Evolutionary conservation across 2,113 vertebrate genomes (phyloP).

Genomic region (Malurus cyaneus): DNA sequence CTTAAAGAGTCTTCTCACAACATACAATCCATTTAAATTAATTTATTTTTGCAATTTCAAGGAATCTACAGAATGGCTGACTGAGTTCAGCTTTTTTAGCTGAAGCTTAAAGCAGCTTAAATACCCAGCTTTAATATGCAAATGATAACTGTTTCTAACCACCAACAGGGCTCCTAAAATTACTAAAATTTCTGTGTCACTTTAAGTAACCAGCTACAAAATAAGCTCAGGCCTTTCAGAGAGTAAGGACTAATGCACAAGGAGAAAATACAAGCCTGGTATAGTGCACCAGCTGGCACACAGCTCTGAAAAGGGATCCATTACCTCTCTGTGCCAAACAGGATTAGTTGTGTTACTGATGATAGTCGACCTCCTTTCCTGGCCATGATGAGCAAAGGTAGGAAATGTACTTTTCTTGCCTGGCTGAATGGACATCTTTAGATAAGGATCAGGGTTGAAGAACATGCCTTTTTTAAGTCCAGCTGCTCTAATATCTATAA

Average conservation of each 20-base stretch:
- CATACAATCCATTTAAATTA: neutral
- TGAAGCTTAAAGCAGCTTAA: neutral
- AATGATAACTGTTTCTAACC: neutral
- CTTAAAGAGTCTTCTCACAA: neutral
- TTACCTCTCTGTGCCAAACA: conserved; percentile 96
- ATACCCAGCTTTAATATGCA: neutral
- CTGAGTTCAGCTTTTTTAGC: neutral
- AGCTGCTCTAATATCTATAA: conserved; percentile 88
- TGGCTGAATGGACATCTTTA: conserved; percentile 99
- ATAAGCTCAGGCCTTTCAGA: neutral
- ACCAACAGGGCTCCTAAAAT: neutral
- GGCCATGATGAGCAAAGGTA: conserved; percentile 94
- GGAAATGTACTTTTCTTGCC: conserved; percentile 96
- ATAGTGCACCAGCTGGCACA: neutral
- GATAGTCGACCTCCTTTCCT: conserved; percentile 93
- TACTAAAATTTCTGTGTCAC: conserved; percentile 5
- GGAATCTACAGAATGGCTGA: neutral
- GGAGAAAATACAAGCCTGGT: neutral
- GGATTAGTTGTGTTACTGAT: conserved; percentile 98
- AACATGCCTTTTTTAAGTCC: conserved; percentile 99
- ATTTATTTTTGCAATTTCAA: neutral
- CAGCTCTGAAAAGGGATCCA: neutral
- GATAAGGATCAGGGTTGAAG: conserved; percentile 98
- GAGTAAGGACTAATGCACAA: neutral
- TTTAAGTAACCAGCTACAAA: conserved; percentile 10